A percentile compares a stretch with the other conserved stretches of the same genome.
Conservation (phyloP, 2,797 vertebrate genomes). For the Psittacula derbiana region DNA sequence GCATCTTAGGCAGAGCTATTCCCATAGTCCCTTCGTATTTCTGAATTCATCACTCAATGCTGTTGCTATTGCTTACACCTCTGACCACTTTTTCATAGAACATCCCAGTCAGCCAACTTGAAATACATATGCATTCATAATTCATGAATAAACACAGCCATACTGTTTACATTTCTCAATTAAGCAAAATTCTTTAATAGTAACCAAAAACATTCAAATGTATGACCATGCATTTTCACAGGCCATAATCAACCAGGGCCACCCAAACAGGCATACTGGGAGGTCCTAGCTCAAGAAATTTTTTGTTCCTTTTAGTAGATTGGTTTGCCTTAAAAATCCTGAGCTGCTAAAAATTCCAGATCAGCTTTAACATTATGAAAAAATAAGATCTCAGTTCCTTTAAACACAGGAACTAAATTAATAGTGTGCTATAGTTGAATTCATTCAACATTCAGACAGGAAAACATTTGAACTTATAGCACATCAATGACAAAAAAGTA, state of each 20-base stretch:
- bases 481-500: not conserved
- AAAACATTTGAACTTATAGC: not conserved
- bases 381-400: not conserved
- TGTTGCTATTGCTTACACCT: not conserved
- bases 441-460: not conserved
- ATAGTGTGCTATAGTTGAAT: not conserved
- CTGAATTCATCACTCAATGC: not conserved
- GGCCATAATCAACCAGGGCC: not conserved
- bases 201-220: not conserved
- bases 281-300: slow-evolving; percentile 3
- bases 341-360: not conserved
- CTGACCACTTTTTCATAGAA: not conserved
- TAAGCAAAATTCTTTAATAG: slow-evolving; percentile 4
- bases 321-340: not conserved
- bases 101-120: not conserved
- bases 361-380: not conserved
- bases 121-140: not conserved
- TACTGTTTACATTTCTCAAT: not conserved
- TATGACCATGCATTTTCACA: not conserved
- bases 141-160: slow-evolving; percentile 17
- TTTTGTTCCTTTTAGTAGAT: not conserved
- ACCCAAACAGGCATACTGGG: slow-evolving; percentile 4
- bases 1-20: not conserved
- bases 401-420: not conserved
- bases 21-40: not conserved